phyloP scores from a whole-genome alignment of 1,140 invertebrate species.

The Coenobita brevimanus region DNA sequence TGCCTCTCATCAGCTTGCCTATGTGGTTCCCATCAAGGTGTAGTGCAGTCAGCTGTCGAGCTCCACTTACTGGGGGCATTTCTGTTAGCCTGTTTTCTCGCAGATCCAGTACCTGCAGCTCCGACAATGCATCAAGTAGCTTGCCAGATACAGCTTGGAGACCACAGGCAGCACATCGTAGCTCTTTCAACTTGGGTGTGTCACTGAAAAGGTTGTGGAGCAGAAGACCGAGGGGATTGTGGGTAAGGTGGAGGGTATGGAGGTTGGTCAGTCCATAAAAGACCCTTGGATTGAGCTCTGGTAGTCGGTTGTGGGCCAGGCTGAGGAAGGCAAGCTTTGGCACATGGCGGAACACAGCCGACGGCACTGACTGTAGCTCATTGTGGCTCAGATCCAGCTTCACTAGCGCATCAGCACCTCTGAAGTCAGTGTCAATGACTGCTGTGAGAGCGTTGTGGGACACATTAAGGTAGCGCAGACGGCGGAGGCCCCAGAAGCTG shows the following conservation, averaged over 20 bases:
- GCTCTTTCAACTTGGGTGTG: slow-evolving; percentile 78
- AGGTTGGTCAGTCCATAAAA: slow-evolving; percentile 82
- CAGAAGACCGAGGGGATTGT: slow-evolving; percentile 82
- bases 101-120: slow-evolving; percentile 81
- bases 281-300: slow-evolving; percentile 80
- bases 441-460: slow-evolving; percentile 85
- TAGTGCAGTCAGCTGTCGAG: slow-evolving; percentile 79
- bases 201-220: slow-evolving; percentile 86
- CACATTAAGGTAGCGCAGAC: slow-evolving; percentile 81
- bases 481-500: slow-evolving; percentile 84
- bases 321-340: slow-evolving; percentile 79
- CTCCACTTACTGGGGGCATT: slow-evolving; percentile 44
- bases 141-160: slow-evolving; percentile 83
- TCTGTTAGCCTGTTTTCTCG: slow-evolving; percentile 79
- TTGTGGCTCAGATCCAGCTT: slow-evolving; percentile 75
- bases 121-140: slow-evolving; percentile 73
- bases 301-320: slow-evolving; percentile 82
- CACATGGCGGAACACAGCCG: slow-evolving; percentile 83
- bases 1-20: slow-evolving; percentile 72
- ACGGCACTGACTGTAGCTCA: slow-evolving; percentile 76
- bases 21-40: slow-evolving; percentile 82
- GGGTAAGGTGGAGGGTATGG: slow-evolving; percentile 81
- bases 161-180: slow-evolving; percentile 81
- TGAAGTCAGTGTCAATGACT: slow-evolving; percentile 75
- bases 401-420: slow-evolving; percentile 73